Conservation (phyloP, 2,888 invertebrate genomes). For the Dasypolia templi region DNA sequence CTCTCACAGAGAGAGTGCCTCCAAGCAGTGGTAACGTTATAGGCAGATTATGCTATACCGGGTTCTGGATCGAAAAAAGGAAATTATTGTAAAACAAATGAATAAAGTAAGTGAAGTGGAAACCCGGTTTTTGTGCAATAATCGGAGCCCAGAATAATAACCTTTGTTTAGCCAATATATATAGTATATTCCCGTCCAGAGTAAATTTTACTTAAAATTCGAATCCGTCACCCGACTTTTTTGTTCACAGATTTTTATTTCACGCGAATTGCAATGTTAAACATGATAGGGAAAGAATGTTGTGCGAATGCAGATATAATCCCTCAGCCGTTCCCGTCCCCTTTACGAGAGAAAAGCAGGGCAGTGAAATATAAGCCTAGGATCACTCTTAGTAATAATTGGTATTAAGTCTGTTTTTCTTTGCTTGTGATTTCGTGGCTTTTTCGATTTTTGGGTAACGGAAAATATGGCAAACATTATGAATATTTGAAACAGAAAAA, state of each 20-base stretch:
- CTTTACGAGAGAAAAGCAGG: neutral
- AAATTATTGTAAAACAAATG: neutral
- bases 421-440: constrained; percentile 8
- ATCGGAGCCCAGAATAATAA: neutral
- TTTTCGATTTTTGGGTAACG: neutral
- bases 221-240: neutral
- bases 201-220: neutral
- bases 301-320: constrained; percentile 22
- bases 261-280: constrained; percentile 9
- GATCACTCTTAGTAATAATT: constrained; percentile 34
- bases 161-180: neutral
- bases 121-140: neutral
- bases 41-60: no score
- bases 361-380: constrained; percentile 23
- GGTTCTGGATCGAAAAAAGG: neutral
- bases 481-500: neutral
- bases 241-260: constrained; percentile 5
- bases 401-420: constrained; percentile 19
- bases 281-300: constrained; percentile 19
- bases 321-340: constrained; percentile 9
- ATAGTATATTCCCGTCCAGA: neutral
- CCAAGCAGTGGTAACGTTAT: no score
- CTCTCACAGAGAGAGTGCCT: no score
- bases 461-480: neutral
- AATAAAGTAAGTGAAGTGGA: neutral